Percentiles rank a stretch among this genome's conserved stretches.
Conservation (phyloP, 2,888 invertebrate genomes). For the Subacronicta megacephala region DNA sequence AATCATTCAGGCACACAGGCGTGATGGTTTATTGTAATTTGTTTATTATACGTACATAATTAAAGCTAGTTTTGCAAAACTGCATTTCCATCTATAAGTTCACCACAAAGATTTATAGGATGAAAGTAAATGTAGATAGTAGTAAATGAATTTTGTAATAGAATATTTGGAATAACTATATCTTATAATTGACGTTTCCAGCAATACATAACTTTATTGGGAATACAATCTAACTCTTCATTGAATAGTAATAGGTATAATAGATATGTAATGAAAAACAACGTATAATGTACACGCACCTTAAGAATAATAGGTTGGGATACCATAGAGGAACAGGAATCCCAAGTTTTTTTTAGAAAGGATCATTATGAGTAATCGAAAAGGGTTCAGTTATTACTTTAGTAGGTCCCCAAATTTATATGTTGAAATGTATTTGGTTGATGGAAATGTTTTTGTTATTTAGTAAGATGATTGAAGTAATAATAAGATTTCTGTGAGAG, state of each 20-base stretch:
- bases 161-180: no score
- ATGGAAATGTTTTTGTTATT: conserved; percentile 10
- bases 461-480: no score
- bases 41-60: no score
- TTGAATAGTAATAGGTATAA: conserved; percentile 9
- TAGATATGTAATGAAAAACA: neutral
- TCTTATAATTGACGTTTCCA: no score
- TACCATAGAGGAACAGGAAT: conserved; percentile 18
- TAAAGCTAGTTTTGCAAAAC: no score
- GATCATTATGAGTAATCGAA: conserved; percentile 14
- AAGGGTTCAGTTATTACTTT: conserved; percentile 32
- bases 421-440: conserved; percentile 12
- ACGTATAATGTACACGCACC: conserved; percentile 11
- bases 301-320: conserved; percentile 21
- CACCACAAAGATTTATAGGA: no score
- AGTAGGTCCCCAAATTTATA: conserved; percentile 5
- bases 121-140: no score
- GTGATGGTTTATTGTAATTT: no score
- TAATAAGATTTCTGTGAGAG: no score
- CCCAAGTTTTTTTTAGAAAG: conserved; percentile 31
- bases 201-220: conserved; percentile 14
- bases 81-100: no score
- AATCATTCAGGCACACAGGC: no score
- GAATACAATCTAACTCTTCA: conserved; percentile 2
- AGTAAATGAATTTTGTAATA: no score